Base-by-base conservation (phyloP, 1,140 invertebrate species). In the Teleogryllus occipitalis region DNA sequence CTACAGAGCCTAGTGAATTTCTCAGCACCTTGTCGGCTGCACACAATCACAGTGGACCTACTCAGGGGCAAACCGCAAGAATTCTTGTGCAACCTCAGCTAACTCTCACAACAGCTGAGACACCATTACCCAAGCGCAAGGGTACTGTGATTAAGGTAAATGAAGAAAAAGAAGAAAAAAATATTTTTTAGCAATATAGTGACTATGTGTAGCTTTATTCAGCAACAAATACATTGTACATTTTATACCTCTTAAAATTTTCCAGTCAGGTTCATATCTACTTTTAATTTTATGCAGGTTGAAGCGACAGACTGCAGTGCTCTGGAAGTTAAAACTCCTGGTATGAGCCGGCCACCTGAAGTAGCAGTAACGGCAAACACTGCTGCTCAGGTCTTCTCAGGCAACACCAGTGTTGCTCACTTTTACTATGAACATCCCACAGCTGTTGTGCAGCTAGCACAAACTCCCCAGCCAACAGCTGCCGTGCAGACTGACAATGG, bases 21-120 rank as follows among this genome's bases (percentile, higher is more conserved):
- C 21, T 79, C 74, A 47, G 77, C 78, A 14, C 65, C 7, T 65
- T 65, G 18, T 65, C 54, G 7, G 54, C 54, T 65, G 54, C 54
- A 14, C 54, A 47, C 22, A 74, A 80, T 8, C 12, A 78, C 15
- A 75, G 82, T 86, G 48, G 84, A 84, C 39, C 88, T 14, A 18
- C 54, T 14, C 54, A 65, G 54, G 54, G 54, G 18, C 54, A 88
- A 65, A 88, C 90, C 8, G 87, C 90, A 4, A 89, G 21, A 88
- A 89, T 79, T 18, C 73, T 79, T 49, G 78, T 79, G 8, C 78
- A 79, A 47, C 78, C 78, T 22, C 78, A 79, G 73, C 78, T 79
- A 3, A 79, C 78, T 8, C 74, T 83, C 85, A 22, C 86, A 85
- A 76, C 84, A 85, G 0, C 90, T 89, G 22, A 88, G 54, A 3